phyloP scores from a whole-genome alignment of 2,888 invertebrate species.

The Drosophila subsilvestris region DNA sequence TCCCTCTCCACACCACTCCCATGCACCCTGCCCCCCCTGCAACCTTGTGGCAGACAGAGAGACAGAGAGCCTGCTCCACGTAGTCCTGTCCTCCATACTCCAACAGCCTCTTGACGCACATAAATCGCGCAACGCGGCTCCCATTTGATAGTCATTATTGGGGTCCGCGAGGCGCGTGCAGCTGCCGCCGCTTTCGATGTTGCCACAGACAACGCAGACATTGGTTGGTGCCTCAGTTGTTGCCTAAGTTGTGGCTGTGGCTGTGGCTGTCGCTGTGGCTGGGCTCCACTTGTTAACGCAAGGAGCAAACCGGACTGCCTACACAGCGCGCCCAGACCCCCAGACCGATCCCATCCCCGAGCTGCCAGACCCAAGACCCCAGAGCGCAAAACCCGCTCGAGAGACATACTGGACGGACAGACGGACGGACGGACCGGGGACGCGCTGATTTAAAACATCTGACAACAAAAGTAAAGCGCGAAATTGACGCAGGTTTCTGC shows the following conservation, averaged over 20 bases:
- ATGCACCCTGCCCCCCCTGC: slow-evolving; percentile 1
- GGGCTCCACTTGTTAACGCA: slow-evolving; percentile 75
- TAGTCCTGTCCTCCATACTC: slow-evolving; percentile 1
- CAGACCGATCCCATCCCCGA: slow-evolving; percentile 3
- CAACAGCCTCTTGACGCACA: slow-evolving; percentile 66
- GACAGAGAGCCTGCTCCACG: slow-evolving; percentile 3
- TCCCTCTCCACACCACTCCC: too few species aligned
- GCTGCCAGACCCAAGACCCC: neutral
- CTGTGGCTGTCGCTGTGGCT: slow-evolving; percentile 34
- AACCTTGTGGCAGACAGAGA: neutral
- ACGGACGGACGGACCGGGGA: neutral
- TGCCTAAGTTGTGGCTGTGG: slow-evolving; percentile 6
- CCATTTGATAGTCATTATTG: slow-evolving; percentile 78
- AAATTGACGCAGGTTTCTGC: slow-evolving; percentile 77
- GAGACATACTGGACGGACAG: slow-evolving; percentile 8
- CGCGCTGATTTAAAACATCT: slow-evolving; percentile 75
- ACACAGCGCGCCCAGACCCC: slow-evolving; percentile 46
- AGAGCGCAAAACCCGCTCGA: slow-evolving; percentile 43
- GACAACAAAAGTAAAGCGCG: slow-evolving; percentile 79
- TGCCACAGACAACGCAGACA: slow-evolving; percentile 13
- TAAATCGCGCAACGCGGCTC: slow-evolving; percentile 75
- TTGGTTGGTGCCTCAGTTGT: neutral
- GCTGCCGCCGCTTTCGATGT: slow-evolving; percentile 54
- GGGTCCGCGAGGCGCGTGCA: slow-evolving; percentile 69
- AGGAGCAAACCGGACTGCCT: slow-evolving; percentile 77